Conservation (phyloP, 2,888 invertebrate genomes). For the Brachycybe producta region DNA sequence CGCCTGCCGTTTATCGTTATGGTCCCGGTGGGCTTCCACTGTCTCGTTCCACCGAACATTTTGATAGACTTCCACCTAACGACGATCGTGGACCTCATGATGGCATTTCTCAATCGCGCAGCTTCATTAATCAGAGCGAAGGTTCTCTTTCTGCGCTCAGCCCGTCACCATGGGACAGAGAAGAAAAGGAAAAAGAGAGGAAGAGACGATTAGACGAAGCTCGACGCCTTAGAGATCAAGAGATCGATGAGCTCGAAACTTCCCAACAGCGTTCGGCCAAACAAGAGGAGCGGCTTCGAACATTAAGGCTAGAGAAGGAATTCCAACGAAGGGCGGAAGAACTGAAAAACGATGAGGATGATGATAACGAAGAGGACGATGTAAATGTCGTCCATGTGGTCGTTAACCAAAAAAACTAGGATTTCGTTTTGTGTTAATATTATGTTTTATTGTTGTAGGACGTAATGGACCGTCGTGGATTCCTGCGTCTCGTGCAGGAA, state of each 20-base stretch:
- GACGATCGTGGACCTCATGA: conserved; percentile 4
- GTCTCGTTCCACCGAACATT: conserved; percentile 13
- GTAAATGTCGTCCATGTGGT: conserved; percentile 21
- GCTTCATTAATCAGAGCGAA: conserved; percentile 20
- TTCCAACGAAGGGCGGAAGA: conserved; percentile 84
- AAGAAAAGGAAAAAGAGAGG: conserved; percentile 72
- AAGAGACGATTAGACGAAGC: conserved; percentile 61
- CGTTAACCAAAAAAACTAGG: background rate
- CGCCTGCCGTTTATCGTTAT: background rate
- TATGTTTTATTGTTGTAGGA: conserved; percentile 22
- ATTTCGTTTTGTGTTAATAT: background rate
- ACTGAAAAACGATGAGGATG: conserved; percentile 55
- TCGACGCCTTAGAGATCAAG: conserved; percentile 67
- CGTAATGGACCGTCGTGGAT: conserved; percentile 31
- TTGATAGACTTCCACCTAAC: conserved; percentile 6
- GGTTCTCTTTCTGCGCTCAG: conserved; percentile 22
- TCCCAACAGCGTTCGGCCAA: conserved; percentile 55
- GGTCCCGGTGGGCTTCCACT: conserved; percentile 6
- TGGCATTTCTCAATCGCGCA: conserved; percentile 9
- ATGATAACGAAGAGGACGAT: conserved; percentile 46
- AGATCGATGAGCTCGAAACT: conserved; percentile 63
- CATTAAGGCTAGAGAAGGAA: conserved; percentile 82
- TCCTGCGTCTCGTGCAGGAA: conserved; percentile 35
- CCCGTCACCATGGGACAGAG: conserved; percentile 68
- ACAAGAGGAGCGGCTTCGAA: conserved; percentile 75